Evolutionary conservation across 2,888 invertebrate species (phyloP).

Genomic region (Amphipyra berbera): DNA sequence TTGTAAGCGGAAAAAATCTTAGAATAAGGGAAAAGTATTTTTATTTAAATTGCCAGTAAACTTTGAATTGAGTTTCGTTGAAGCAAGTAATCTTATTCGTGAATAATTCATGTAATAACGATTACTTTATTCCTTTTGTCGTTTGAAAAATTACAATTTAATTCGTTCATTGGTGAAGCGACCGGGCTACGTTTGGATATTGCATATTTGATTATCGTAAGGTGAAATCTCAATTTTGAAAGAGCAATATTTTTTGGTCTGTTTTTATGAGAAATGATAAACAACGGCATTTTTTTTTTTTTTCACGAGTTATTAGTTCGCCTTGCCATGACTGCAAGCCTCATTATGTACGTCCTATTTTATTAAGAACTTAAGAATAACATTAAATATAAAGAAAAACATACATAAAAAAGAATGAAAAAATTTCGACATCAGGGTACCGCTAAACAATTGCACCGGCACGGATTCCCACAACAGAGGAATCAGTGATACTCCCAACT

Average conservation of each 20-base stretch:
- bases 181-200: background rate
- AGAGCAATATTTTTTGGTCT: background rate
- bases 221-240: background rate
- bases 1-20: slow-evolving; percentile 70
- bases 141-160: slow-evolving; percentile 37
- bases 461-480: too few relatives aligned
- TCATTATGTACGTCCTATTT: too few relatives aligned
- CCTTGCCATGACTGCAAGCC: too few relatives aligned
- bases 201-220: background rate
- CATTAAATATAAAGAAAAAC: too few relatives aligned
- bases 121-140: slow-evolving; percentile 61
- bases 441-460: too few relatives aligned
- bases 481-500: too few relatives aligned
- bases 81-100: slow-evolving; percentile 75
- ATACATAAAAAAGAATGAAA: too few relatives aligned
- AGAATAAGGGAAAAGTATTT: slow-evolving; percentile 69
- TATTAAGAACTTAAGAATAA: too few relatives aligned
- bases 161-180: background rate
- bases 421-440: too few relatives aligned
- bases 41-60: slow-evolving; percentile 79
- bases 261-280: too few relatives aligned
- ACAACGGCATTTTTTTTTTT: too few relatives aligned
- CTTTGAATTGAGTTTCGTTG: slow-evolving; percentile 78
- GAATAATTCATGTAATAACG: slow-evolving; percentile 68
- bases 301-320: too few relatives aligned